Conservation (phyloP, 2,113 vertebrate species). For the Leiothrix lutea region DNA sequence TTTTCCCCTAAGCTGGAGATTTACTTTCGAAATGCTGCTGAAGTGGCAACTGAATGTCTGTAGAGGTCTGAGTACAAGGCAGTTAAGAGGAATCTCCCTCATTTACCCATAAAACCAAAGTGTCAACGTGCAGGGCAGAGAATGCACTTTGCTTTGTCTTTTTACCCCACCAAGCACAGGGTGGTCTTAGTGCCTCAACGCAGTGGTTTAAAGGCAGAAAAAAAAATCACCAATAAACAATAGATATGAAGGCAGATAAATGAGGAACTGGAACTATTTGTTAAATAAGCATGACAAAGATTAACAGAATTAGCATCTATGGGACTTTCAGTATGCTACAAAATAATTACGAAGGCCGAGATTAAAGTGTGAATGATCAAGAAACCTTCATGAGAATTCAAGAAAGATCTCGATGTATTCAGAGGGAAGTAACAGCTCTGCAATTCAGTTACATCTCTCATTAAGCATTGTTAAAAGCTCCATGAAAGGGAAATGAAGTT, state of each 20-base stretch:
- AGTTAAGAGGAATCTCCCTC: background rate
- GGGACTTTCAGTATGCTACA: background rate
- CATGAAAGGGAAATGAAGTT: background rate
- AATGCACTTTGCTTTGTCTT: background rate
- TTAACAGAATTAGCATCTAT: background rate
- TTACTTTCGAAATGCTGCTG: background rate
- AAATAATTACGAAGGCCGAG: background rate
- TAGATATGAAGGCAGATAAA: background rate
- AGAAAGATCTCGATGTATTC: background rate
- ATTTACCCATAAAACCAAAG: background rate
- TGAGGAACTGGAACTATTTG: background rate
- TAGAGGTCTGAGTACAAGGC: background rate
- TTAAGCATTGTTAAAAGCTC: background rate
- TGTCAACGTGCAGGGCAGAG: background rate
- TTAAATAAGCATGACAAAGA: background rate
- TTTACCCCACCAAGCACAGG: too few species aligned
- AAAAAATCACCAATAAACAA: background rate
- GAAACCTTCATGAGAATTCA: background rate
- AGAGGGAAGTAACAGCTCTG: background rate
- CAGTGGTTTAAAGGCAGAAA: background rate
- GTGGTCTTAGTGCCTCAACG: background rate
- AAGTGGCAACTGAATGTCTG: background rate
- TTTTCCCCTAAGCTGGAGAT: background rate
- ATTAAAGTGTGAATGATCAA: background rate
- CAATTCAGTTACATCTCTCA: background rate